Base-by-base conservation (phyloP, 2,888 invertebrate genomes). In the Caenorhabditis sp. region DNA sequence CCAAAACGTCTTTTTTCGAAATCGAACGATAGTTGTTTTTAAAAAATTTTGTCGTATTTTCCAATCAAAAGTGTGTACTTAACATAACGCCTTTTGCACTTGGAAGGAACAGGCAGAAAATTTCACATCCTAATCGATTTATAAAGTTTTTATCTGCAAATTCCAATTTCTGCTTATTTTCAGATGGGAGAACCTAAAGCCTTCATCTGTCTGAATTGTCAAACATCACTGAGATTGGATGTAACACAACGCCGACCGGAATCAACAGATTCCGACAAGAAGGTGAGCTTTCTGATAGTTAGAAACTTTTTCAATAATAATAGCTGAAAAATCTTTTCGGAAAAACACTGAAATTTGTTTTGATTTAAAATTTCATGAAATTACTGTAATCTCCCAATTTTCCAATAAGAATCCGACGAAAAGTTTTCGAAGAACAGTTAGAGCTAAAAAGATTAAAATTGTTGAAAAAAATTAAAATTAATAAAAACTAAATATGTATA, bases 181-280 rank as follows among this genome's bases (percentile, higher is more conserved):
- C 43, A 26, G 31, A 70, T 71, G 71, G 66, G 57, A 51, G 43
- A 58, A 53, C 65, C 64, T 26, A 60, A 55, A 31, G 59, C 58
- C 10, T 66, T 64, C 55, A 66, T 63, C 51, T 79, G 78, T 53
- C 55, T 76, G 8, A 79, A 71, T 31, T 79, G 78, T 59, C 78
- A 79, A 36, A 19, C 23, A 19, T 64, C 72, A 6, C 55, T 79
- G 50, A 53, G 72, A 27, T 26, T 79, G 23, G 79, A 79, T 5
- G 58, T 65, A 2, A 37, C 69, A 19, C 67, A 66, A 49, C 36
- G 70, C 21, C 63, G 71, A 24, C 60, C 64, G 5, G 79, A 73
- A 49, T 66, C 68, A 12, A 59, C 62, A 21, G 77, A 73, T 57
- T 62, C 68, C 0, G 73, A 68, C 37, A 71, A 66, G 58, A 69